Base-by-base conservation (phyloP, 2,113 vertebrate species). In the Podarcis raffonei region DNA sequence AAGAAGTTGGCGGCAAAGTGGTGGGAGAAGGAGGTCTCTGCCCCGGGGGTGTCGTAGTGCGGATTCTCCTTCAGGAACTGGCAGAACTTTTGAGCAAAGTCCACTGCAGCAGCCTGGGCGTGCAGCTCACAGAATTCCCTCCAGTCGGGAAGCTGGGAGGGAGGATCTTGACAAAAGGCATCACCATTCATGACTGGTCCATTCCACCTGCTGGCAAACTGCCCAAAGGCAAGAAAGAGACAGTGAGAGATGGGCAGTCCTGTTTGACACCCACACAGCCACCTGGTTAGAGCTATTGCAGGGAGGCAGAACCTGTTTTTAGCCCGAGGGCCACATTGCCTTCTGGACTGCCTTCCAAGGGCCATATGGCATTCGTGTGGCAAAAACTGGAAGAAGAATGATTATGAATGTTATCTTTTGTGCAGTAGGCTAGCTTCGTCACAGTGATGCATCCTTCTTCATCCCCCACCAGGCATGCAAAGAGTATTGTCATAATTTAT, bases 51-150 rank as follows among this genome's bases (percentile, higher is more conserved):
- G 96, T 98, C 97, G 95, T 99, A 99, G 95, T 98, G 98, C 0
- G 99, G 99, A 95, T 99, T 98, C 94, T 99, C 98, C 1, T 95
- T 97, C 91, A 99, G 93, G 94, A 99, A 99, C 87, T 97, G 97
- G 89, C 98, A 98, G 97, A 99, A 99, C 93, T 99, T 98, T 96
- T 98, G 96, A 18, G 98, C 98, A 0, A 99, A 99, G 95, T 99
- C 98, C 1, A 97, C 96, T 0, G 99, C 98, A 0, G 98, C 98
- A 1, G 98, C 98, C 90, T 98, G 98, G 13, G 99, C 98, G 0
- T 99, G 99, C 84, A 99, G 97, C 97, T 99, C 98, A 6, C 99
- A 99, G 96, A 99, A 99, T 96, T 99, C 98, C 97, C 97, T 97
- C 99, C 99, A 99, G 97, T 99, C 98, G 0, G 98, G 98, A 96